Percentiles rank a stretch among this genome's conserved stretches.
Conservation (phyloP, 2,888 invertebrate genomes). For the Trachelus stipa region DNA sequence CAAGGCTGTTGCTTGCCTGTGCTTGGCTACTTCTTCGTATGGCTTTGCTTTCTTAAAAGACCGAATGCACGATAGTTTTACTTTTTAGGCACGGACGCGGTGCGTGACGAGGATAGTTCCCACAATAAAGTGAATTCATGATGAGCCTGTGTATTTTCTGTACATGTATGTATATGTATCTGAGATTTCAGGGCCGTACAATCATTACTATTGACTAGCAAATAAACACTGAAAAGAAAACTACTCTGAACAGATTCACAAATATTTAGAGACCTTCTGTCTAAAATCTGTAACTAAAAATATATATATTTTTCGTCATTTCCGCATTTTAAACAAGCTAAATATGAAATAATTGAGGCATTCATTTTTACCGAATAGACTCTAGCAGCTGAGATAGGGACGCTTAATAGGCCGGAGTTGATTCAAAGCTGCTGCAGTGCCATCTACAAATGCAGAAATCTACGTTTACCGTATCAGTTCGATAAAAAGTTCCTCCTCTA, state of each 20-base stretch:
- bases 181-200: not conserved
- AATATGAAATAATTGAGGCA: not conserved
- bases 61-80: constrained; percentile 15
- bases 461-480: not conserved
- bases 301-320: not conserved
- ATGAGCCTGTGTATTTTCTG: not conserved
- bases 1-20: not conserved
- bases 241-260: not conserved
- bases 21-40: not conserved
- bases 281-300: not conserved
- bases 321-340: not conserved
- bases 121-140: constrained; percentile 32
- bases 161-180: not conserved
- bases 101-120: constrained; percentile 46
- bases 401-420: not conserved
- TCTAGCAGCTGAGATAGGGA: not conserved
- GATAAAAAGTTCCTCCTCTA: not conserved
- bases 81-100: constrained; percentile 40
- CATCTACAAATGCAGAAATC: not conserved
- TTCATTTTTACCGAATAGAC: not conserved
- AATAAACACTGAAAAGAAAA: not conserved
- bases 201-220: not conserved
- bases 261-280: not conserved
- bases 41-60: not conserved
- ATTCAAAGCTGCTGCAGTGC: not conserved